A percentile compares a stretch with the other conserved stretches of the same genome.
phyloP scores from a whole-genome alignment of 2,888 invertebrate species.

The Escarpia spicata region DNA sequence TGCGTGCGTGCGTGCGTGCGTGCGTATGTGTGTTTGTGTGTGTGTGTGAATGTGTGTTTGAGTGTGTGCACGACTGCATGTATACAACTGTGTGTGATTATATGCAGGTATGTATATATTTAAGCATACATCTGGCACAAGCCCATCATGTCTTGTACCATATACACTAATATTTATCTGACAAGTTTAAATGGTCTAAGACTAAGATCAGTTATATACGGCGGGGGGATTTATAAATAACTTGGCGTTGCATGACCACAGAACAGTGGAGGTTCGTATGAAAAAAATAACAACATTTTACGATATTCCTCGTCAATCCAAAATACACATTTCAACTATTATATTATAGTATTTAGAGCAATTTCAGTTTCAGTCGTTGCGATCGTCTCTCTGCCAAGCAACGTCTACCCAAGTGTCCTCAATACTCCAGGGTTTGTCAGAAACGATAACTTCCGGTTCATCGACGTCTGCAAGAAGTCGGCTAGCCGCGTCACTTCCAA shows the following conservation, averaged over 20 bases:
- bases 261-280: no score
- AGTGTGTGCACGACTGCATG: neutral
- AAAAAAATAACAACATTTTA: no score
- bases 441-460: neutral
- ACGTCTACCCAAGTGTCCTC: neutral
- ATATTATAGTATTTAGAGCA: neutral
- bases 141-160: no score
- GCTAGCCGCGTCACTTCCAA: neutral
- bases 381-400: neutral
- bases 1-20: neutral
- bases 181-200: no score
- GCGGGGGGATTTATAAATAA: no score
- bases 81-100: neutral
- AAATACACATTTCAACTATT: neutral
- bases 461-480: neutral
- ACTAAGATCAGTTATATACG: no score
- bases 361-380: neutral
- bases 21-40: neutral
- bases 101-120: no score
- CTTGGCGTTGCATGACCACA: no score
- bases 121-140: no score
- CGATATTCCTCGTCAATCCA: neutral
- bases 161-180: no score
- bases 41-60: neutral
- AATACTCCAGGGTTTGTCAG: neutral